Evolutionary conservation across 1,140 invertebrate species (phyloP).

Genomic region (Hypsibius dujardini): DNA sequence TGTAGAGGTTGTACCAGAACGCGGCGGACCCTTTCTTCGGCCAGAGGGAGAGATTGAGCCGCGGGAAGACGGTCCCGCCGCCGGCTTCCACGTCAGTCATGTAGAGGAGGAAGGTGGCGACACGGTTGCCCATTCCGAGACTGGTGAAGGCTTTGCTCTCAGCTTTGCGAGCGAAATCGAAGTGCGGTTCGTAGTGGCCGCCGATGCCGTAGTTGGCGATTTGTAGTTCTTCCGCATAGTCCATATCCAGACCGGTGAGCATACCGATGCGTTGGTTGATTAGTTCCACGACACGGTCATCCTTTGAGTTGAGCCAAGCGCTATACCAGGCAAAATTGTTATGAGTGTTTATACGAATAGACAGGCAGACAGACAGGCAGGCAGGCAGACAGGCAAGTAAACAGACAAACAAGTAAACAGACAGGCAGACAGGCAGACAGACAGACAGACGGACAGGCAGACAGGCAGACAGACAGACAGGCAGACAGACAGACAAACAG

Average conservation of each 20-base stretch:
- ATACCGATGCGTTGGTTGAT: conserved; percentile 25
- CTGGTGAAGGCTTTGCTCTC: conserved; percentile 75
- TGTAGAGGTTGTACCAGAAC: conserved; percentile 86
- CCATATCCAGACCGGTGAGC: conserved; percentile 63
- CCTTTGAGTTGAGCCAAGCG: conserved; percentile 26
- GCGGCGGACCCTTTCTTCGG: conserved; percentile 76
- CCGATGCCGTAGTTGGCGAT: conserved; percentile 37
- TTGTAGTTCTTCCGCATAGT: conserved; percentile 68
- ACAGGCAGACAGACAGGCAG: too few relatives aligned
- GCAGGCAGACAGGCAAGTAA: too few relatives aligned
- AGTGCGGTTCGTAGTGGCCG: conserved; percentile 37
- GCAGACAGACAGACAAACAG: too few relatives aligned
- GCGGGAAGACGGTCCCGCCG: conserved; percentile 83
- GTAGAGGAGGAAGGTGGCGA: conserved; percentile 81
- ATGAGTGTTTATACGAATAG: not conserved
- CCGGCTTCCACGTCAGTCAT: conserved; percentile 89
- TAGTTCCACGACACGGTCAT: conserved; percentile 25
- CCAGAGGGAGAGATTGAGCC: conserved; percentile 58
- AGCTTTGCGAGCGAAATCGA: conserved; percentile 50
- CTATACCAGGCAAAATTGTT: conserved; percentile 20
- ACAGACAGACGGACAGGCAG: too few relatives aligned
- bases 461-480: too few relatives aligned
- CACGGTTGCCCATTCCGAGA: conserved; percentile 67
- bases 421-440: too few relatives aligned
- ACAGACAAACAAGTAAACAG: too few relatives aligned